Percentiles rank a stretch among this genome's conserved stretches.
These are phyloP conservation scores for Antrozous pallidus DNA, from an alignment of 2,797 vertebrate species.

Conservation along the genomic window DNA sequence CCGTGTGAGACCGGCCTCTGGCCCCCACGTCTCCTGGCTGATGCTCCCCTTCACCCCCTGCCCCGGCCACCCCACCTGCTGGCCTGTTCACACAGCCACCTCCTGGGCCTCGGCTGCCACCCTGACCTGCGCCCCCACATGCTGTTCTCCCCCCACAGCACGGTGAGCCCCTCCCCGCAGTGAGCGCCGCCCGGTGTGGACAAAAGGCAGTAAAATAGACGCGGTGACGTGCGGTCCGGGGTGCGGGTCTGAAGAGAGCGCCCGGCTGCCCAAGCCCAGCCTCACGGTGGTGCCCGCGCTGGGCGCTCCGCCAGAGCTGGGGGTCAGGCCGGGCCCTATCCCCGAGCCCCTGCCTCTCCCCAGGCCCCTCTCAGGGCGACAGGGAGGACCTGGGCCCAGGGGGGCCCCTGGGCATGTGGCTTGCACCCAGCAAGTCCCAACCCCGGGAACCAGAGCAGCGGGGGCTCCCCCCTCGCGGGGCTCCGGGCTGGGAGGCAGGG, in stretches of 20 bases:
- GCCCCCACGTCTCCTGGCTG: background rate
- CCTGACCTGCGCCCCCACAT: background rate
- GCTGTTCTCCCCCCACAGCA: background rate
- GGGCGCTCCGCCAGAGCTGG: background rate
- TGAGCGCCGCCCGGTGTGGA: background rate
- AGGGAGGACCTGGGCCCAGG: background rate
- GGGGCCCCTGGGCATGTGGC: background rate
- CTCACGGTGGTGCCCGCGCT: background rate
- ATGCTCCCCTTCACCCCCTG: background rate
- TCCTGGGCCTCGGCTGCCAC: accelerated
- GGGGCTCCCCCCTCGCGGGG: background rate
- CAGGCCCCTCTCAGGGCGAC: background rate
- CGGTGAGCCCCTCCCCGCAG: constrained; percentile 27
- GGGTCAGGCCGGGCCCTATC: background rate
- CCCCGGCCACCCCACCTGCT: background rate
- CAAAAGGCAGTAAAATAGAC: too few species aligned
- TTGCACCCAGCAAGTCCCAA: background rate
- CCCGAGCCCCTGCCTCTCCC: background rate
- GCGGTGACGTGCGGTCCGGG: too few species aligned
- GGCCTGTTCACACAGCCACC: accelerated
- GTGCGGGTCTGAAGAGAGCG: too few species aligned
- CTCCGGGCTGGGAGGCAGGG: background rate
- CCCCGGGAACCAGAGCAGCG: background rate
- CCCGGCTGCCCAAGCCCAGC: too few species aligned
- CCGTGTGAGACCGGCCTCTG: accelerated